Percentiles rank a stretch among this genome's conserved stretches.
Conservation (phyloP, 2,113 vertebrate genomes). For the Centropristis striata region DNA sequence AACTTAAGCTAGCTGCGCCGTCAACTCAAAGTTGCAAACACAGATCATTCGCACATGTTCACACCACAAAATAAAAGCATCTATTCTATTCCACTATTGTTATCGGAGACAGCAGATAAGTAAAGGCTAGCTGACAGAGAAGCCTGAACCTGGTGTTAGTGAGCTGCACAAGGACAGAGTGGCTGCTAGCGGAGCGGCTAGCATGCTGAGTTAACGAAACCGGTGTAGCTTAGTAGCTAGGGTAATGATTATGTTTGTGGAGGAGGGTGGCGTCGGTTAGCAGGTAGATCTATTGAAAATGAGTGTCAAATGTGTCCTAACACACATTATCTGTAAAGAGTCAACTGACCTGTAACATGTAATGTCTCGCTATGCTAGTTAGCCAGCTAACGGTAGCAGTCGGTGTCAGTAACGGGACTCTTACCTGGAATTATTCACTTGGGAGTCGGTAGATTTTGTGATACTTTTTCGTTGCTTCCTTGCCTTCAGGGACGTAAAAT, state of each 20-base stretch:
- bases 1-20: neutral
- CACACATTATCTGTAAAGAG: neutral
- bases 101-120: neutral
- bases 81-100: fast-evolving
- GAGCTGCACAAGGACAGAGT: slow-evolving; percentile 38
- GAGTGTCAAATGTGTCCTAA: neutral
- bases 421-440: slow-evolving; percentile 68
- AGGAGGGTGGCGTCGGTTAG: fast-evolving
- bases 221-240: neutral
- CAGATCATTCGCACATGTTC: neutral
- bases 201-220: slow-evolving; percentile 32
- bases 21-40: slow-evolving; percentile 4
- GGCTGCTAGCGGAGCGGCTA: slow-evolving; percentile 48
- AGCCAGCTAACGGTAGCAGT: slow-evolving; percentile 48
- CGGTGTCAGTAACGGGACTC: slow-evolving; percentile 19
- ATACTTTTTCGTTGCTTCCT: neutral
- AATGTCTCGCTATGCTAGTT: slow-evolving; percentile 56
- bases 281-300: neutral
- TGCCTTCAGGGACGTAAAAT: neutral
- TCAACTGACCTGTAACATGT: neutral
- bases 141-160: neutral
- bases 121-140: neutral
- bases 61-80: fast-evolving
- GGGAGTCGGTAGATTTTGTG: slow-evolving; percentile 8
- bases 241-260: too few relatives aligned